Percentiles rank a stretch among this genome's conserved stretches.
Evolutionary conservation across 2,888 invertebrate species (phyloP).

Genomic region (Clitarchus hookeri): DNA sequence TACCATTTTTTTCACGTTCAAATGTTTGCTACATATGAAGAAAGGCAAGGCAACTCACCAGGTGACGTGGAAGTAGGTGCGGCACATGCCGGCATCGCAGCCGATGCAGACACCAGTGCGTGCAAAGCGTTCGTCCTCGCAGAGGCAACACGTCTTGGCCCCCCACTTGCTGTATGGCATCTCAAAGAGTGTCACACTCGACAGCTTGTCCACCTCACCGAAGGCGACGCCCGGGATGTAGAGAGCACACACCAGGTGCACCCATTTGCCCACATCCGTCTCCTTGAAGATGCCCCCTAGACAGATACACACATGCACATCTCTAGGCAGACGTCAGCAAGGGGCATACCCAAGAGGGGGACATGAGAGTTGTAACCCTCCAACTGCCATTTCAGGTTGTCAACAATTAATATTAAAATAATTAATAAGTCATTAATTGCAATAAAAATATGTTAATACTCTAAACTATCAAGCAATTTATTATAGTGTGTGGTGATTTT

Average conservation of each 20-base stretch:
- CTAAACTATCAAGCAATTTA: no score
- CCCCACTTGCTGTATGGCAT: constrained; percentile 99
- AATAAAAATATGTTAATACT: no score
- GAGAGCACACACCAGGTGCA: constrained; percentile 95
- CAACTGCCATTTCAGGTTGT: no score
- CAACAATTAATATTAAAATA: no score
- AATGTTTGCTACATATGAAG: no score
- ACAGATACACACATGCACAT: constrained; percentile 41
- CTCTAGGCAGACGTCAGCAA: not conserved
- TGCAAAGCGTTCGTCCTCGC: constrained; percentile 83
- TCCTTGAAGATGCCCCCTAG: constrained; percentile 90
- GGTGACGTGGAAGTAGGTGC: constrained; percentile 96
- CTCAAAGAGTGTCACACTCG: constrained; percentile 92
- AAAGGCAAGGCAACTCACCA: constrained; percentile 64
- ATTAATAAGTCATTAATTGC: no score
- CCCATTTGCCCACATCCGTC: constrained; percentile 97
- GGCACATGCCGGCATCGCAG: constrained; percentile 98
- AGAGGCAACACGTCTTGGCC: constrained; percentile 86
- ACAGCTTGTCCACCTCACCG: constrained; percentile 89
- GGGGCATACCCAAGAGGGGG: not conserved
- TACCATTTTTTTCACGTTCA: no score
- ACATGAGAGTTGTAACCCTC: not conserved
- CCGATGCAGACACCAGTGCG: constrained; percentile 94
- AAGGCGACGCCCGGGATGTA: constrained; percentile 98
- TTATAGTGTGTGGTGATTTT: no score